A percentile compares a stretch with the other conserved stretches of the same genome.
phyloP scores from a whole-genome alignment of 2,113 vertebrate genomes.

The Corynorhinus townsendii region DNA sequence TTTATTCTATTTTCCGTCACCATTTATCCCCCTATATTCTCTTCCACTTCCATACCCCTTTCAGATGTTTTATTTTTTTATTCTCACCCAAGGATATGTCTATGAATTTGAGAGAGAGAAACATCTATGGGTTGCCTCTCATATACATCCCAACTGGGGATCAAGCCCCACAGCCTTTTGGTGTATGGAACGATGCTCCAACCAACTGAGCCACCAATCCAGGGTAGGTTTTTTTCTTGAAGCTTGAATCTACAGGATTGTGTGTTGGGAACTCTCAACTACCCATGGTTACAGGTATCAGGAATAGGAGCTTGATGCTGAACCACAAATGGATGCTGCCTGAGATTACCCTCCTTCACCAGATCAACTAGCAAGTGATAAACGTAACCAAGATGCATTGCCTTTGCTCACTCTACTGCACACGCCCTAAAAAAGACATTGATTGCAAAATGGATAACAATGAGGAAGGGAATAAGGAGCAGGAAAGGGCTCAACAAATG shows the following conservation, averaged over 20 bases:
- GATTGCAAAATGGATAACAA: background rate
- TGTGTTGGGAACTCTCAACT: background rate
- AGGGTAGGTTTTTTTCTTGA: background rate
- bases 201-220: background rate
- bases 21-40: background rate
- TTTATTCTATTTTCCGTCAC: background rate
- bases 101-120: background rate
- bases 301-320: background rate
- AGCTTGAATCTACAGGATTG: background rate
- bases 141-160: background rate
- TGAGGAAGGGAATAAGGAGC: background rate
- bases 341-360: background rate
- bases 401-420: background rate
- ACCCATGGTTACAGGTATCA: no score
- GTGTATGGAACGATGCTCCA: background rate
- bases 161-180: background rate
- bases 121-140: background rate
- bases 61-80: background rate
- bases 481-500: accelerated
- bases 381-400: background rate
- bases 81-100: background rate
- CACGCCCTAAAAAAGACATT: background rate
- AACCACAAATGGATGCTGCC: background rate
- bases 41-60: background rate
- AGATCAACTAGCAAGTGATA: background rate